Evolutionary conservation across 2,888 invertebrate genomes (phyloP).

Genomic region (Pelosia muscerda): DNA sequence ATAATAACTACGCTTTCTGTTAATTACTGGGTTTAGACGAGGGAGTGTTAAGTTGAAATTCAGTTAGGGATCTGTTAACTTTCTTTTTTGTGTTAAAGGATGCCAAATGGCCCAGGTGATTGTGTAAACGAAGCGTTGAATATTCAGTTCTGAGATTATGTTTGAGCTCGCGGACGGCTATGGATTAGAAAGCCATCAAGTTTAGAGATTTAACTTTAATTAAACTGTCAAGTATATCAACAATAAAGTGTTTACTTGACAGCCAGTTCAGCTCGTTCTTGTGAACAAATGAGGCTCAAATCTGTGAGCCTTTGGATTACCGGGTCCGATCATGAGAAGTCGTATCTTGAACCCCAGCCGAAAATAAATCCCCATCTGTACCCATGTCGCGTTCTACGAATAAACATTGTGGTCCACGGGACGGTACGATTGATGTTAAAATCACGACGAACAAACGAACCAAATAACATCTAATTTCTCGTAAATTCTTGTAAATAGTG

Average conservation of each 20-base stretch:
- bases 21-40: constrained; percentile 69
- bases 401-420: constrained; percentile 72
- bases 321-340: constrained; percentile 67
- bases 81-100: constrained; percentile 38
- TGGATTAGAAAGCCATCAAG: constrained; percentile 41
- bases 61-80: constrained; percentile 49
- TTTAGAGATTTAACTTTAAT: constrained; percentile 52
- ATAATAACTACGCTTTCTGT: constrained; percentile 73
- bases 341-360: constrained; percentile 69
- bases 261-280: constrained; percentile 31
- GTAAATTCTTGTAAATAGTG: constrained; percentile 66
- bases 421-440: constrained; percentile 68
- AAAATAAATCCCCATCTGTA: constrained; percentile 75
- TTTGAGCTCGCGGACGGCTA: constrained; percentile 23
- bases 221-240: constrained; percentile 50
- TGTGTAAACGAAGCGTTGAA: constrained; percentile 37
- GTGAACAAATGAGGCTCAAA: constrained; percentile 45
- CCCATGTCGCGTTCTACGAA: constrained; percentile 68
- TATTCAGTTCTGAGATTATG: constrained; percentile 37
- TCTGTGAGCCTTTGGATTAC: constrained; percentile 62
- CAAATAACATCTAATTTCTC: constrained; percentile 65
- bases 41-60: constrained; percentile 66
- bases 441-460: constrained; percentile 64
- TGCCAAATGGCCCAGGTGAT: constrained; percentile 43
- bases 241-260: constrained; percentile 52